Base-by-base conservation (phyloP, 2,888 invertebrate genomes). In the Agriopis aurantiaria region DNA sequence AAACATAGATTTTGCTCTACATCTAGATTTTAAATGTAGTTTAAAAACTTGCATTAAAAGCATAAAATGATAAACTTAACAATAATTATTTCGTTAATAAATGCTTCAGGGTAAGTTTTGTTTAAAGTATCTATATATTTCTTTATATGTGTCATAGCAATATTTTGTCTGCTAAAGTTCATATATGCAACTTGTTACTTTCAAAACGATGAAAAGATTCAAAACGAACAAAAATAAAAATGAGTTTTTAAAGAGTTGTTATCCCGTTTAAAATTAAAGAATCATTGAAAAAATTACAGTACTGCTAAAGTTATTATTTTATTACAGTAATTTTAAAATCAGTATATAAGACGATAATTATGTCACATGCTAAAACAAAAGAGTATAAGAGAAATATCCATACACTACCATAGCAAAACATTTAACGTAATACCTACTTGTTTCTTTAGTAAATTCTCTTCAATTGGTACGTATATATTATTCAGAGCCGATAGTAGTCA, bases 101-200 rank as follows among this genome's bases (percentile, higher is more conserved):
- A 56, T 72, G 70, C 73, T 65, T 46, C 49, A 72, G 60, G 75
- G 75, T 75, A 72, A 75, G 75, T 75, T 69, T 59, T 66, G 57
- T 63, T 64, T 17, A 52, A 17, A 61, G 51, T 59, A 57, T 9
- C 33, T 70, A 66, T 63, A 66, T 63, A 56, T 48, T 61, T 12
- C 56, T 63, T 58, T 63, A 33, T 33, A 69, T 67, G 68, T 75
- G 65, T 69, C 53, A 57, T 69, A 62, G 52, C 17, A 51, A 60
- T 62, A 66, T 64, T 56, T 67, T 60, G 65, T 65, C 53, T 61
- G 64, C 63, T 69, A 65, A 53, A 58, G 33, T 56, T 46, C 7
- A 41, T 57, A 45, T n/a, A 45, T 51, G 40, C 49, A 51, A 55
- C 10, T 43, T 67, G 41, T 7, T 43, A 58, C 43, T 12, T 56